phyloP scores from a whole-genome alignment of 1,140 invertebrate genomes.

The Bursaphelenchus mucronatus region DNA sequence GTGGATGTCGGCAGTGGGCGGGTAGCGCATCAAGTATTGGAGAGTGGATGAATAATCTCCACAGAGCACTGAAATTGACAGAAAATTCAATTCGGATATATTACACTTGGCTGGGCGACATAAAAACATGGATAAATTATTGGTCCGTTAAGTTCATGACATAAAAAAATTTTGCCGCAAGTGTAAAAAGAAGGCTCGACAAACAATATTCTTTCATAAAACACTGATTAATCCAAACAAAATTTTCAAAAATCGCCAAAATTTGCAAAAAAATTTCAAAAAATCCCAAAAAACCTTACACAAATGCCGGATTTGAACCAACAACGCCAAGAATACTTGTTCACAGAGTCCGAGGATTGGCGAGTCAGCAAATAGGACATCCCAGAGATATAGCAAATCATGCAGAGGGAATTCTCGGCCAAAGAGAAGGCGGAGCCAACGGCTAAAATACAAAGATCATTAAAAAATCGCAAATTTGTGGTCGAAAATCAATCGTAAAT shows the following conservation, averaged over 20 bases:
- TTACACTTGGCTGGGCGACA: too few relatives aligned
- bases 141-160: too few relatives aligned
- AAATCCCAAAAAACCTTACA: constrained; percentile 65
- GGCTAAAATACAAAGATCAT: constrained; percentile 64
- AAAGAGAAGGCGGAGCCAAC: constrained; percentile 75
- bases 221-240: constrained; percentile 7
- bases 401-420: constrained; percentile 74
- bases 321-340: constrained; percentile 73
- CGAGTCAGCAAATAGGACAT: constrained; percentile 74
- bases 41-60: constrained; percentile 69
- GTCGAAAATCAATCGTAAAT: constrained; percentile 7
- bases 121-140: too few relatives aligned
- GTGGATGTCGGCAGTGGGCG: constrained; percentile 67
- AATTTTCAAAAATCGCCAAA: constrained; percentile 13
- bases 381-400: constrained; percentile 74
- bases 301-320: constrained; percentile 70
- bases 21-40: constrained; percentile 70
- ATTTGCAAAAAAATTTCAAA: neutral
- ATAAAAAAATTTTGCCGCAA: too few relatives aligned
- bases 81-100: neutral
- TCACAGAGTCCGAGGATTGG: constrained; percentile 71
- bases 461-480: constrained; percentile 13
- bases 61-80: constrained; percentile 64
- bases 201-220: too few relatives aligned
- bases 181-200: too few relatives aligned